phyloP scores from a whole-genome alignment of 1,140 invertebrate species.

The Alviniconcha marisindica region DNA sequence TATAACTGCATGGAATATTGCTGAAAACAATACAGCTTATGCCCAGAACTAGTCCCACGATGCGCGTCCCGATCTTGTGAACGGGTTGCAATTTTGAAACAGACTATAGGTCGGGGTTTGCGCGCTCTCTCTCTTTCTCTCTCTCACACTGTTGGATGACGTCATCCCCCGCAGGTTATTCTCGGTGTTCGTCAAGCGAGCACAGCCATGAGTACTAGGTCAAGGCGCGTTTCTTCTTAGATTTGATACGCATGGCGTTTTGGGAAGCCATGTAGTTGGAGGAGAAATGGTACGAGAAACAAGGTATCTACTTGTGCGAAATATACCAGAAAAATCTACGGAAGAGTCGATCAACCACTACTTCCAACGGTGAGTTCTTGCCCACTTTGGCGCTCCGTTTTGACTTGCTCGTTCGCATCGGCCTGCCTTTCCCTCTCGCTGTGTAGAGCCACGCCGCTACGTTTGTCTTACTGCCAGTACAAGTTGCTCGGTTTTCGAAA shows the following conservation, averaged over 20 bases:
- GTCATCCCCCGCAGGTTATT: conserved; percentile 49
- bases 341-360: conserved; percentile 96
- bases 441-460: not conserved
- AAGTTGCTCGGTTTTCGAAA: too few species aligned
- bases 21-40: not conserved
- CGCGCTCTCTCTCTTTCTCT: not conserved
- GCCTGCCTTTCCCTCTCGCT: not conserved
- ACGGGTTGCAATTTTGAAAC: conserved; percentile 10
- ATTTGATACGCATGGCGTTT: conserved; percentile 54
- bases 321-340: conserved; percentile 98
- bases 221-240: conserved; percentile 38
- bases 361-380: conserved; percentile 97
- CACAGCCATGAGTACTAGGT: conserved; percentile 54
- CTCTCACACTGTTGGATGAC: conserved; percentile 40
- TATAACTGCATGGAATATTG: not conserved
- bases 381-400: too few species aligned
- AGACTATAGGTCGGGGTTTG: conserved; percentile 29
- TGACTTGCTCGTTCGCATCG: not conserved
- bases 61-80: not conserved
- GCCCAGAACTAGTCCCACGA: not conserved
- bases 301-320: conserved; percentile 99
- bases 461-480: too few species aligned
- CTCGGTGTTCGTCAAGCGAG: conserved; percentile 43
- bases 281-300: conserved; percentile 97
- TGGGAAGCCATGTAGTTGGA: conserved; percentile 66